Base-by-base conservation (phyloP, 2,888 invertebrate genomes). In the Campoletis raptor region DNA sequence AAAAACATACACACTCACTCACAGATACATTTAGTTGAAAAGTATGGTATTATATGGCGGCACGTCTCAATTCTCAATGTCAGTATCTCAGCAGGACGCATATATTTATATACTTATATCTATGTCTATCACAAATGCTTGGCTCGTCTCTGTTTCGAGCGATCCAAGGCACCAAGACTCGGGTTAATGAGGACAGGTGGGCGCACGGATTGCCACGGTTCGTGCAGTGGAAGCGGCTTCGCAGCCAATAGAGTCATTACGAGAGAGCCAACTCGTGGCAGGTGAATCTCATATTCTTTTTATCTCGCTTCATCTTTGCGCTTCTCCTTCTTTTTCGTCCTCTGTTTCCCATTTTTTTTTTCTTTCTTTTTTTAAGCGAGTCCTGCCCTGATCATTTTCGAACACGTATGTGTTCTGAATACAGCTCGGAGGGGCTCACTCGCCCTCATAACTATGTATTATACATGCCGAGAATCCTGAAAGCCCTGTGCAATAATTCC, bases 201-300 rank as follows among this genome's bases (percentile, higher is more conserved):
- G 79, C 83, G 83, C 85, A 81, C 66, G 64, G 85, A 85, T 85
- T 85, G 85, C 76, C 81, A 54, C 40, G 52, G 66, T 48, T 45
- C 24, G 42, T 85, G 77, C 54, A 77, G 72, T 61, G 64, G 66
- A 64, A 72, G 85, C 76, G 36, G 54, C 42, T 57, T 61, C 42
- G 36, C 85, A 76, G 72, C 87, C 85, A 89, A 91, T 91, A 91
- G 91, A 91, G 91, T 90, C 91, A 91, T 91, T 91, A 91, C 72
- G 66, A 54, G 64, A 81, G 81, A 85, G 67, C 57, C 36, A 57
- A 84, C 83, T 67, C 57, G 67, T 70, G 72, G 91, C 91, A 91
- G 91, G 91, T 91, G 91, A 91, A 90, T 91, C 74, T 74, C 69
- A 66, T 76, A 77, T 81, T 81, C 57, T 81, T 48, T 70, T 57